phyloP scores from a whole-genome alignment of 2,888 invertebrate genomes.

The Tenthredo livida region DNA sequence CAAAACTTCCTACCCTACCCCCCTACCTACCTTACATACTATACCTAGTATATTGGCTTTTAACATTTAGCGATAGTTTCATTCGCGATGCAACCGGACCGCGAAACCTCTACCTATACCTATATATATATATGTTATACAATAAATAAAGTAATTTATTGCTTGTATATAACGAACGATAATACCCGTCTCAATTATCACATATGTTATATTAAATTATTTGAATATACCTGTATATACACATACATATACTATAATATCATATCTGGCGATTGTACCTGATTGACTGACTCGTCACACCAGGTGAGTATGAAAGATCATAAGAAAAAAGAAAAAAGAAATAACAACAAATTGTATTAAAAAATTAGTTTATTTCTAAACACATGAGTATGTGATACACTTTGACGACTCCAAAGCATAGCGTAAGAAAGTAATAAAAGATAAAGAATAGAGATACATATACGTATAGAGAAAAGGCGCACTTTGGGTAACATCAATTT shows the following conservation, averaged over 20 bases:
- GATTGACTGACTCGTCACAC: too few relatives aligned
- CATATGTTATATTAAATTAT: too few relatives aligned
- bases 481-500: too few relatives aligned
- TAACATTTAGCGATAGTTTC: neutral
- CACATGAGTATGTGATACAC: neutral
- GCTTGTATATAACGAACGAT: conserved; percentile 74
- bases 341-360: neutral
- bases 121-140: conserved; percentile 61
- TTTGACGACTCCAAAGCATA: neutral
- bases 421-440: neutral
- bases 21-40: neutral
- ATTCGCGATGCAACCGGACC: conserved; percentile 7
- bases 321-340: neutral
- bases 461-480: neutral
- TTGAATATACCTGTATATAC: too few relatives aligned
- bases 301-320: neutral
- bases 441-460: neutral
- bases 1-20: neutral
- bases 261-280: too few relatives aligned
- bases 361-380: neutral
- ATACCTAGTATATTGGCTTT: neutral
- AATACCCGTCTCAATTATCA: neutral
- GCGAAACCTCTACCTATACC: neutral
- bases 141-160: conserved; percentile 67
- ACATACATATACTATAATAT: too few relatives aligned